Base-by-base conservation (phyloP, 2,888 invertebrate species). In the Tipula lateralis region DNA sequence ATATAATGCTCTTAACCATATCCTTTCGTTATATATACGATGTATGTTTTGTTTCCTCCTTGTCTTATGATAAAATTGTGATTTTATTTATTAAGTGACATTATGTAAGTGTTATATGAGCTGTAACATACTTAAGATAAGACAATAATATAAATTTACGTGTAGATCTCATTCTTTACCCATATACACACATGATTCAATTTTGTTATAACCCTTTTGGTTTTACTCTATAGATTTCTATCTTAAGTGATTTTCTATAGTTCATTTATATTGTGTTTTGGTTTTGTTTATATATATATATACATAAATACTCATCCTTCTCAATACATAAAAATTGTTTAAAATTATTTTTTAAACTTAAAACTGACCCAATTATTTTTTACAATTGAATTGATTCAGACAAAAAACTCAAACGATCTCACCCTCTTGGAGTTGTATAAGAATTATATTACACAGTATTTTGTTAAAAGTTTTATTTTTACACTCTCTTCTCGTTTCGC, bases 81-180 rank as follows among this genome's bases (percentile, higher is more conserved):
- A 66, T 66, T 24, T 24, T 66, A 24, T 66, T 66, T 66, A 66
- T 66, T 24, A 66, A 66, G 66, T 66, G 66, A 66, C 24, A 24
- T 66, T 66, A 66, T 19, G 2, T 66, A 24, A 66, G 66, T 66
- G 66, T 19, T 66, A 24, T 66, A 66, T 66, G 66, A 66, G 24
- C 66, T 66, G 66, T 66, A 66, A 66, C 24, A 66, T 66, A 66
- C 66, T 66, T 66, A 66, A 66, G 66, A 66, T 66, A 66, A 66
- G 9, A 66, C 66, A 66, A 66, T 66, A 24, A 66, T 66, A 66
- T 66, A 24, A 24, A 66, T 50, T 50, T 50, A 4, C 44, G 44
- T 50, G 16, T 50, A n/a, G 44, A 16, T 50, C 16, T 50, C 16
- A 44, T 50, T 50, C 6, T 50, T 50, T 66, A 24, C 9, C 6